These are phyloP conservation scores for Strix aluco DNA, from an alignment of 2,113 vertebrate species.

Conservation along the genomic window DNA sequence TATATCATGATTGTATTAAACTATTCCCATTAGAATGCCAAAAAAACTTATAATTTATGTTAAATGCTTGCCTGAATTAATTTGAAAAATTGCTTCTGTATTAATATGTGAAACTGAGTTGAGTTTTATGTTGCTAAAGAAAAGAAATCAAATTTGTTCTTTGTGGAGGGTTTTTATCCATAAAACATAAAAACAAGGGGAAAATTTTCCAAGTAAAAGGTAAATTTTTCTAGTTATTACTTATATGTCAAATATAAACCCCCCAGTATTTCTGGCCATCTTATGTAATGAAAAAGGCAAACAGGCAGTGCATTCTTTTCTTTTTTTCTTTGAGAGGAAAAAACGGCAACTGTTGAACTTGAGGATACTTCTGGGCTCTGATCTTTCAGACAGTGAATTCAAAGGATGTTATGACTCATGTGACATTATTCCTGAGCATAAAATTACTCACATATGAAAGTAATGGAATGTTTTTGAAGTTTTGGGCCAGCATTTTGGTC, in stretches of 20 bases:
- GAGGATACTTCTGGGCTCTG: constrained; percentile 44
- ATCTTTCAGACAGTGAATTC: constrained; percentile 57
- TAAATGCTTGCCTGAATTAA: not conserved
- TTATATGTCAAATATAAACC: not conserved
- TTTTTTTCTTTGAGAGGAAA: constrained; percentile 8
- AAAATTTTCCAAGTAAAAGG: not conserved
- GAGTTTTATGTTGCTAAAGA: not conserved
- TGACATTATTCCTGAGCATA: constrained; percentile 55
- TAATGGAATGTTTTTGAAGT: constrained; percentile 64
- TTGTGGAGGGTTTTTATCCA: not conserved
- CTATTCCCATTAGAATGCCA: not conserved
- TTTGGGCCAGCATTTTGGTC: constrained; percentile 49
- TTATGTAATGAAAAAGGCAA: not conserved
- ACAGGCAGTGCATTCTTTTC: not conserved
- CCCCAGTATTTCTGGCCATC: not conserved
- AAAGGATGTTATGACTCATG: constrained; percentile 64
- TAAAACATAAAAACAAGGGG: not conserved
- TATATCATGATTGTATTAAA: not conserved
- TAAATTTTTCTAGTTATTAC: not conserved
- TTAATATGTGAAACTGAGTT: not conserved
- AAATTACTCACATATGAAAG: constrained; percentile 66
- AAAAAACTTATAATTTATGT: not conserved
- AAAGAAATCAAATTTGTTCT: not conserved
- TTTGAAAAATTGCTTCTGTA: not conserved
- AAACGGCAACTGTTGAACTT: constrained; percentile 19